These are phyloP conservation scores for Plusia festucae DNA, from an alignment of 2,888 invertebrate genomes.

Conservation along the genomic window DNA sequence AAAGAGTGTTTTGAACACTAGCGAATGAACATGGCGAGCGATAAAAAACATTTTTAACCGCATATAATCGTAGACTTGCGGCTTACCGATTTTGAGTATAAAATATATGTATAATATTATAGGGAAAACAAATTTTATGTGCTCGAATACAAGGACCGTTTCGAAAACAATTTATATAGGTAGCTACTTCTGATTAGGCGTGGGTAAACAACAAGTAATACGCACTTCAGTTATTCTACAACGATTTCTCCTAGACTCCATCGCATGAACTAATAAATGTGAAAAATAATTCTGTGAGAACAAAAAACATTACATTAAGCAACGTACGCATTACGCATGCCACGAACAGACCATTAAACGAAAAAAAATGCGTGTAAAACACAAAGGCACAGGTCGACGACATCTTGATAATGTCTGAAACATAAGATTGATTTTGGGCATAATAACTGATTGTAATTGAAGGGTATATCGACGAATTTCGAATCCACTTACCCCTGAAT, in stretches of 20 bases:
- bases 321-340: background rate
- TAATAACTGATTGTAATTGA: slow-evolving; percentile 1
- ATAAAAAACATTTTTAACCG: slow-evolving; percentile 21
- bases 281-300: no score
- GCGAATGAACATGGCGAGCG: slow-evolving; percentile 6
- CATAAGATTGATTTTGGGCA: background rate
- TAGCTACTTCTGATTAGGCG: background rate
- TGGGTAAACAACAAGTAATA: background rate
- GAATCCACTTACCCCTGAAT: background rate
- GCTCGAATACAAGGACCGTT: background rate
- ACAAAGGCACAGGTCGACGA: slow-evolving; percentile 1
- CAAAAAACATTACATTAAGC: no score
- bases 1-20: slow-evolving; percentile 22
- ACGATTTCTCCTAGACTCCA: no score
- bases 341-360: background rate
- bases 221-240: background rate
- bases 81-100: slow-evolving; percentile 5
- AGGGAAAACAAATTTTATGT: background rate
- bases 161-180: background rate
- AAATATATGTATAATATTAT: background rate
- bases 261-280: no score
- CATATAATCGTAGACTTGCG: slow-evolving; percentile 30
- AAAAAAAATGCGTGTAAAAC: background rate
- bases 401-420: background rate
- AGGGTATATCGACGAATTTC: slow-evolving; percentile 11